Base-by-base conservation (phyloP, 2,888 invertebrate species). In the Chymomyza procnemis region DNA sequence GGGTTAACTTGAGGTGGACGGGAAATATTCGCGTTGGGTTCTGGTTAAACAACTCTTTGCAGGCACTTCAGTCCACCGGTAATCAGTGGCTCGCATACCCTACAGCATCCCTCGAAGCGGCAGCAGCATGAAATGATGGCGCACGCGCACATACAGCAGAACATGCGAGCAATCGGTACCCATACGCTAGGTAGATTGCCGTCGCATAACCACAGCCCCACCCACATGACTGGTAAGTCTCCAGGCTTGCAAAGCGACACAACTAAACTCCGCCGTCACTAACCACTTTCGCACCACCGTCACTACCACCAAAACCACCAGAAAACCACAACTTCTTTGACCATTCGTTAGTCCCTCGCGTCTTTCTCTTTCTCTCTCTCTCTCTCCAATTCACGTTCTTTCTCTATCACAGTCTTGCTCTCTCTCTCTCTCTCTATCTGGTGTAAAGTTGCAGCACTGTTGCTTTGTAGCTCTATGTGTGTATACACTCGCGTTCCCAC, bases 101-200 rank as follows among this genome's bases (percentile, higher is more conserved):
- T 91, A 67, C 91, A 91, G 80, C 91, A 91, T 81, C 91, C 91
- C 63, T 89, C 89, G 58, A 90, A 91, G 85, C 85, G 90, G 50
- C 91, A 91, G 78, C 91, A 90, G 74, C 90, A 90, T 76, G 90
- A 90, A 80, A 90, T 90, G 90, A 90, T 91, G 90, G 91, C 93
- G 87, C 90, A 92, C 90, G 89, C 91, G 87, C 91, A 92, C 91
- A 89, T 90, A 79, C 91, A 91, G 87, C 91, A 91, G 85, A 90
- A 91, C 69, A 90, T 91, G 91, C 89, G 92, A 90, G 90, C 92
- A 91, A 89, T 92, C 91, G 92, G 85, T 90, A 92, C 92, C 91
- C 94, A 94, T 92, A 95, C 94, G 88, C 93, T 94, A 82, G 95
- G 94, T 89, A 93, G 94, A 89, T 89, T 93, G 90, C 93, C 93